Percentiles rank a stretch among this genome's conserved stretches.
Conservation (phyloP, 2,113 vertebrate genomes). For the Cathartes aura region DNA sequence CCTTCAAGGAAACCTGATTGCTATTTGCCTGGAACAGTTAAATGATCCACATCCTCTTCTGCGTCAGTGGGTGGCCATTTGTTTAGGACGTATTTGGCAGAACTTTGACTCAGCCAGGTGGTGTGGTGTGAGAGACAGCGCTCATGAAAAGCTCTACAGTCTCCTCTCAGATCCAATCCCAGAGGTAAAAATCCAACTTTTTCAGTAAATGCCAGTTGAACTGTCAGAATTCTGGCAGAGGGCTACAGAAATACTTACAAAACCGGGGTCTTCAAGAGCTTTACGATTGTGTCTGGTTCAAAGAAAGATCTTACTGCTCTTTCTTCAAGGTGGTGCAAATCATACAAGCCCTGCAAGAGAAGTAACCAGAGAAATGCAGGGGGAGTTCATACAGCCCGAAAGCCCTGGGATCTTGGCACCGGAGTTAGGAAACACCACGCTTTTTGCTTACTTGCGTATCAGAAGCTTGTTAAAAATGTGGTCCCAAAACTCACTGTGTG, state of each 20-base stretch:
- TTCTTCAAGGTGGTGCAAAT: neutral
- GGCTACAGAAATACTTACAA: neutral
- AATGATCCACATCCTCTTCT: slow-evolving; percentile 93
- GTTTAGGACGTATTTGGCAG: slow-evolving; percentile 97
- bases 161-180: slow-evolving; percentile 95
- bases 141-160: slow-evolving; percentile 97
- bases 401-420: neutral
- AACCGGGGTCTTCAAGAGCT: neutral
- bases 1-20: slow-evolving; percentile 95
- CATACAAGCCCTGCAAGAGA: neutral
- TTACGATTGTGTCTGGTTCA: neutral
- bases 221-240: neutral
- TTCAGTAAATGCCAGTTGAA: rapidly evolving
- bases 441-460: neutral
- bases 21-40: slow-evolving; percentile 97
- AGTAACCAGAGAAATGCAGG: neutral
- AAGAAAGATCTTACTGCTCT: neutral
- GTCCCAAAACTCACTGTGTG: neutral
- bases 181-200: slow-evolving; percentile 78
- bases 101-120: slow-evolving; percentile 96
- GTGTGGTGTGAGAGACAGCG: slow-evolving; percentile 96
- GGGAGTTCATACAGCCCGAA: neutral
- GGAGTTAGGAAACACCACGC: rapidly evolving
- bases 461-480: neutral
- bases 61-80: slow-evolving; percentile 98